Evolutionary conservation across 2,113 vertebrate species (phyloP), one percentile per base, ranked within the genome.

Genomic region (Pomatorhinus ruficollis): DNA sequence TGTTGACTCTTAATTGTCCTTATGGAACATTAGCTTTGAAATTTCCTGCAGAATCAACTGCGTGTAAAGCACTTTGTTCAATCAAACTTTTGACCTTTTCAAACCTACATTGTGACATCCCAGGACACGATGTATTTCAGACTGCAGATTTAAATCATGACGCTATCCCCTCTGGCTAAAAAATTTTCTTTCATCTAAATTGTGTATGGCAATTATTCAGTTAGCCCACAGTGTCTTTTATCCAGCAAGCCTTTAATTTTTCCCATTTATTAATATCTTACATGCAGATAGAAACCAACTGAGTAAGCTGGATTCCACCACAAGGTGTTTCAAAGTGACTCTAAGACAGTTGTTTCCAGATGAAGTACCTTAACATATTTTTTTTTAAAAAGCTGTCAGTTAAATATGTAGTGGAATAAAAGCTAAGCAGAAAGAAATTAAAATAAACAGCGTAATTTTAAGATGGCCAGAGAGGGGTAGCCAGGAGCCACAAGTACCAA

Each of bases 71-170:
- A 45, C 40, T 71, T 66, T 16, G 49, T 94, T 82, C 81, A 89
- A 13, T 68, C 65, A 59, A 84, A 93, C 87, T 91, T 94, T 75
- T 89, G 84, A 82, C 93, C 81, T 89, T 82, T 93, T 33, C 23
- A 70, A 82, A 63, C 45, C 30, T 4, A 42, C 15, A 13, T 59
- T 64, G 47, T 76, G 57, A 90, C 2, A 4, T 92, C 30, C 25
- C 52, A 78, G 76, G 25, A 75, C 19, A 7, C 15, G 12, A 12
- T 37, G 20, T 72, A 40, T 93, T 92, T 93, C 47, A 68, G 59
- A 74, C 64, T 74, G 75, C 27, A 75, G 44, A n/a, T 86, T 94
- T 86, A 71, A 95, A 91, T 81, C 13, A 30, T 22, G 22, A 77
- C 60, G 33, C 12, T 71, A 6, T 68, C 25, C 80, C 69, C 23